A percentile compares a stretch with the other conserved stretches of the same genome.
Evolutionary conservation across 2,113 vertebrate species (phyloP).

Genomic region (Paracanthobrama guichenoti): DNA sequence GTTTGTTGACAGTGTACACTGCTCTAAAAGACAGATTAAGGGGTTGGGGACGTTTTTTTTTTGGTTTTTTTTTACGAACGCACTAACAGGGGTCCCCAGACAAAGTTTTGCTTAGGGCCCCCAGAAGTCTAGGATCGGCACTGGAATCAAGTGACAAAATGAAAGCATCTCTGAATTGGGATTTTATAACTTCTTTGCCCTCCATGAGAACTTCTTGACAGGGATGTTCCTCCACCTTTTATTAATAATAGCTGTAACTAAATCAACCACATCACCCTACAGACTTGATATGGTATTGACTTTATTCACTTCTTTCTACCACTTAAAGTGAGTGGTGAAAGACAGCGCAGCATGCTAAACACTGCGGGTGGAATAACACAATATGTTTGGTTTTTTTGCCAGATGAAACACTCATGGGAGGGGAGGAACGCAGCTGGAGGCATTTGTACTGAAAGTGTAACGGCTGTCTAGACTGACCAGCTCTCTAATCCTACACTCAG

Average conservation of each 20-base stretch:
- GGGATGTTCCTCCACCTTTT: conserved; percentile 13
- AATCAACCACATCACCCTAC: conserved; percentile 10
- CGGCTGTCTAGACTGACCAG: conserved; percentile 48
- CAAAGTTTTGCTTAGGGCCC: too few species aligned
- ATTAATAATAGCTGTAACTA: conserved; percentile 30
- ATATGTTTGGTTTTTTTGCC: conserved; percentile 24
- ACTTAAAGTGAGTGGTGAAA: conserved; percentile 5
- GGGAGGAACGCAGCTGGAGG: conserved; percentile 37
- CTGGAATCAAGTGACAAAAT: too few species aligned
- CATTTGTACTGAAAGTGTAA: conserved; percentile 41
- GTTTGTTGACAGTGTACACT: too few species aligned
- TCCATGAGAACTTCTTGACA: too few species aligned
- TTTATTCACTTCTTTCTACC: conserved; percentile 5
- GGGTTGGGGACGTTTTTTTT: too few species aligned
- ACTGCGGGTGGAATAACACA: conserved; percentile 36
- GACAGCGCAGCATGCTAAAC: conserved; percentile 24
- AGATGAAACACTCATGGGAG: conserved; percentile 41
- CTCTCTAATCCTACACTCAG: conserved; percentile 47
- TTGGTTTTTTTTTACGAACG: too few species aligned
- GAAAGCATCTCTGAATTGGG: too few species aligned
- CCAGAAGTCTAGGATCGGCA: too few species aligned
- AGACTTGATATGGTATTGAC: neutral
- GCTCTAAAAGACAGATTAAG: too few species aligned
- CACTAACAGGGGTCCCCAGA: too few species aligned
- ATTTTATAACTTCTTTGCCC: too few species aligned